Base-by-base conservation (phyloP, 2,888 invertebrate genomes). In the Myopa tessellatipennis region DNA sequence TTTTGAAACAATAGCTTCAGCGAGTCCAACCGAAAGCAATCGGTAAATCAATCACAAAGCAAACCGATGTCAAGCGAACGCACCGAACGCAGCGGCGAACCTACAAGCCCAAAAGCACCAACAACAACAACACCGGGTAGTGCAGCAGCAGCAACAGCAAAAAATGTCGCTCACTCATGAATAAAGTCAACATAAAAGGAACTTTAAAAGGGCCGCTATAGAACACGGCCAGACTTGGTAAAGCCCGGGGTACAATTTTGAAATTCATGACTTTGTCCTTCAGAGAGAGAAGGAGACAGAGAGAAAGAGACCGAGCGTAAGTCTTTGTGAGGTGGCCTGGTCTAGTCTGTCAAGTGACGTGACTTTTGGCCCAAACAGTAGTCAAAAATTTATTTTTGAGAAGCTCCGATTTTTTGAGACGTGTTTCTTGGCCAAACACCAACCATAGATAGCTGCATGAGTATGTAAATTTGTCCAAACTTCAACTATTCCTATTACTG, bases 41-140 rank as follows among this genome's bases (percentile, higher is more conserved):
- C 67, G 75, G 55, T 75, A 68, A 75, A 75, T 68, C 75, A 75
- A 74, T 74, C 74, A 74, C 74, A 73, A 61, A 52, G 26, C 45
- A 65, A 38, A 36, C 58, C 73, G 40, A 45, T 61, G 61, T 45
- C 73, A 73, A 34, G 7, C 50, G 70, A 70, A 34, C 60, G 72
- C 58, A 72, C 10, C 26, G 45, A 38, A 60, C 72, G 7, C n/a
- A 60, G 16, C 58, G n/a, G n/a, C 58, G 52, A 3, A n/a, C 10
- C 58, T 6, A 58, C 58, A n/a, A 63, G 26, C 4, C 7, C 18
- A 63, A 63, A 18, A 7, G 26, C 61, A 63, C n/a, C 61, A 63
- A 26, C 34, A 63, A 34, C 61, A 63, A 34, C 61, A 34, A 63
- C 55, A 12, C 4, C 67, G 67, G 12, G 16, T 63, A 26, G 26